Base-by-base conservation (phyloP, 2,888 invertebrate genomes). In the Drosophila melanosoma region DNA sequence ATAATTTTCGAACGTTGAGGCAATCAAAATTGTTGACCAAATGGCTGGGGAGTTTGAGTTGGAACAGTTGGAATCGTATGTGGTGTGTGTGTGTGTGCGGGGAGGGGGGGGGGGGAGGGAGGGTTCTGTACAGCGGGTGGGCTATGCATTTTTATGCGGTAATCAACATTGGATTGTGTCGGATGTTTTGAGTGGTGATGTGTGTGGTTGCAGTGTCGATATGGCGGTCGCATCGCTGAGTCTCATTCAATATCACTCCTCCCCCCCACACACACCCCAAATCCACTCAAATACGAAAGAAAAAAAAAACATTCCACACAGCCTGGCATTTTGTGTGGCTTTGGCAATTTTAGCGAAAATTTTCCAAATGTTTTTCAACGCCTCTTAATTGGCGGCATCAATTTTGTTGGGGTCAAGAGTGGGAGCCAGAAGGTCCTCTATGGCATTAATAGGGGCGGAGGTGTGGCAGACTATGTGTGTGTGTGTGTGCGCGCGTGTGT, bases 351-450 rank as follows among this genome's bases (percentile, higher is more conserved):
- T 56, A 74, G 57, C 58, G 57, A 71, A 71, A 67, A 76, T 81
- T 32, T 58, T 33, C 70, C 72, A 71, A 87, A 87, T 89, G 83
- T 69, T 82, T 89, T 88, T 83, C 89, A 89, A 71, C 74, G 87
- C 87, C 89, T 83, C 87, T 86, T 90, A 86, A 86, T 86, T 86
- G 85, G 89, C 79, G 69, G 81, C 89, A 90, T 90, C 85, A 90
- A 90, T 86, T 83, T 78, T 53, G 56, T 11, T 38, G 35, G 12
- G 8, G 52, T 2, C 45, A 38, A n/a, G 54, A 23, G 29, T 2
- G 2, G 5, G 20, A 11, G 23, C 1, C 12, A 17, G 26, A 15
- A 15, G 1, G 15, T 15, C 1, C 17, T 29, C 49, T 36, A 15
- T 15, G n/a, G 26, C 35, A 58, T 32, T 59, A 20, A 38, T 20